Conservation (phyloP, 2,888 invertebrate genomes). For the Drosophila pegasa region DNA sequence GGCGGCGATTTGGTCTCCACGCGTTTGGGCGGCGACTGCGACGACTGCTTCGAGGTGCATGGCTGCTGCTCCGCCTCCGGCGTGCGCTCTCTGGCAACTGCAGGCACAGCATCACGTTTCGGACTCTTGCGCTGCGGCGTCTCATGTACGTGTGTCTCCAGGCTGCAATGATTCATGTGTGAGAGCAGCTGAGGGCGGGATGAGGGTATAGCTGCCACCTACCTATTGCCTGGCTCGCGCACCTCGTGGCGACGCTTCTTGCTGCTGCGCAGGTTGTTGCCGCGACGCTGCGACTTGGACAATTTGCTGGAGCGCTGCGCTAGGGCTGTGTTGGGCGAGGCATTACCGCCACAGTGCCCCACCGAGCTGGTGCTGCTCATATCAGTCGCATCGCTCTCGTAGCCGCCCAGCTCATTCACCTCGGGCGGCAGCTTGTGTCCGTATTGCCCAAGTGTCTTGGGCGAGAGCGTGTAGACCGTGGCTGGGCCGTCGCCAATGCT, state of each 20-base stretch:
- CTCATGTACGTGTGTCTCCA: constrained; percentile 47
- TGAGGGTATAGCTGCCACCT: not conserved
- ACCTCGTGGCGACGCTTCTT: constrained; percentile 79
- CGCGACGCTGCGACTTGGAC: constrained; percentile 65
- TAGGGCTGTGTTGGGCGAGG: constrained; percentile 69
- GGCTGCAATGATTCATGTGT: constrained; percentile 24
- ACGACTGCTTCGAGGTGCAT: constrained; percentile 82
- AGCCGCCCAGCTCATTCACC: constrained; percentile 62
- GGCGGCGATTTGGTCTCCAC: constrained; percentile 43
- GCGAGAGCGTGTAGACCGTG: constrained; percentile 56
- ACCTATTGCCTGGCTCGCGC: constrained; percentile 62
- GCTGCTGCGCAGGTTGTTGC: constrained; percentile 49
- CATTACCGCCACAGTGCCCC: constrained; percentile 71
- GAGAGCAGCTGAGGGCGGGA: not conserved
- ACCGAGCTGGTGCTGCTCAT: constrained; percentile 84
- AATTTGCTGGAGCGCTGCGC: constrained; percentile 51
- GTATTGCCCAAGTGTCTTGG: constrained; percentile 72
- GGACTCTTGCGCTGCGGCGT: constrained; percentile 74
- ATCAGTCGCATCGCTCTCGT: constrained; percentile 84
- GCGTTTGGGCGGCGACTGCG: constrained; percentile 73
- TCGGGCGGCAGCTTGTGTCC: constrained; percentile 70
- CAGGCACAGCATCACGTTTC: constrained; percentile 62
- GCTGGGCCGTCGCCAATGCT: constrained; percentile 40
- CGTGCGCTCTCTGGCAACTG: constrained; percentile 61
- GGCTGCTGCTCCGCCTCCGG: constrained; percentile 80